A percentile compares a stretch with the other conserved stretches of the same genome.
Conservation (phyloP, 2,888 invertebrate genomes). For the Falcaria lacertinaria region DNA sequence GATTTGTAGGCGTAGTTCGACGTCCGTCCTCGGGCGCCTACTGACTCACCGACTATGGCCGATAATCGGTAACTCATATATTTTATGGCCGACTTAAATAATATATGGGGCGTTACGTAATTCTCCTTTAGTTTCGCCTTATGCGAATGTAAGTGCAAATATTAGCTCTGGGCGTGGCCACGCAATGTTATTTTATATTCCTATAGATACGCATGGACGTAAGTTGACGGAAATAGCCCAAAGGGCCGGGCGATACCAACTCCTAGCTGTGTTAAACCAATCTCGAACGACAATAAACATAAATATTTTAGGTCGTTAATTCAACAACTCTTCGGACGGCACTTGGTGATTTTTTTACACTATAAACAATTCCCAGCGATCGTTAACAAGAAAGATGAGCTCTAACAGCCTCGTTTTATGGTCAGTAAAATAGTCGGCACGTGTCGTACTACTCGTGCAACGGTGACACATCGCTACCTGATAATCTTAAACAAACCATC, state of each 20-base stretch:
- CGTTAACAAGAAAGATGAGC: slow-evolving; percentile 79
- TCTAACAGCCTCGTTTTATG: slow-evolving; percentile 72
- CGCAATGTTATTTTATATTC: slow-evolving; percentile 14
- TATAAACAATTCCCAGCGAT: slow-evolving; percentile 69
- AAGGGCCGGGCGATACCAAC: slow-evolving; percentile 22
- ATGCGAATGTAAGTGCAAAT: slow-evolving; percentile 50
- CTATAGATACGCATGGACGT: slow-evolving; percentile 16
- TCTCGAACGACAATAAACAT: slow-evolving; percentile 41
- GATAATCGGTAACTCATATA: slow-evolving; percentile 73
- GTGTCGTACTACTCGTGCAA: slow-evolving; percentile 38
- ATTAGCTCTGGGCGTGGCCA: slow-evolving; percentile 34
- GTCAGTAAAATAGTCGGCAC: slow-evolving; percentile 72
- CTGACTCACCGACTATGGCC: slow-evolving; percentile 65
- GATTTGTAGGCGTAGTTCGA: slow-evolving; percentile 62
- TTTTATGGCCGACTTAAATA: slow-evolving; percentile 69
- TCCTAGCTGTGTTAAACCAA: slow-evolving; percentile 30
- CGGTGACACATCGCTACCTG: slow-evolving; percentile 47
- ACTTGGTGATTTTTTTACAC: slow-evolving; percentile 66
- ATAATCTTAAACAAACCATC: slow-evolving; percentile 38
- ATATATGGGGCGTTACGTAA: slow-evolving; percentile 73
- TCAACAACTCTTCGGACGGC: slow-evolving; percentile 44
- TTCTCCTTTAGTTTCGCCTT: slow-evolving; percentile 51
- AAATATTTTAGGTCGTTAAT: slow-evolving; percentile 66
- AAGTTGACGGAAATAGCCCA: slow-evolving; percentile 13
- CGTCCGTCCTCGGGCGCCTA: slow-evolving; percentile 58